Evolutionary conservation across 2,888 invertebrate genomes (phyloP).

Genomic region (Lithophane socia): DNA sequence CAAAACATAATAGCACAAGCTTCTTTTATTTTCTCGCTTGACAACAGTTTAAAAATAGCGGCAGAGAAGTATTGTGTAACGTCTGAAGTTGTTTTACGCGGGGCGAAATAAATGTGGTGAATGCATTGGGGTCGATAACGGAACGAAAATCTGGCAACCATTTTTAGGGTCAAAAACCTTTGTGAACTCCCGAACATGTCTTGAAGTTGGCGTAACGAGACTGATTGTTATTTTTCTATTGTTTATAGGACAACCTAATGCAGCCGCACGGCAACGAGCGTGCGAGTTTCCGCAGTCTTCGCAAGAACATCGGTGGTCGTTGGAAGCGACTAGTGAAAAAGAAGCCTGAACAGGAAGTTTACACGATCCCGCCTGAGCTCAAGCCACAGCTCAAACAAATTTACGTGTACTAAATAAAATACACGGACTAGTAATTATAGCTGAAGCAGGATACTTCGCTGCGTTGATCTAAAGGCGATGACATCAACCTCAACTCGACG

Average conservation of each 20-base stretch:
- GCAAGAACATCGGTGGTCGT: constrained; percentile 96
- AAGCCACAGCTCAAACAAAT: constrained; percentile 97
- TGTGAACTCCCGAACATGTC: constrained; percentile 48
- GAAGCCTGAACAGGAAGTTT: constrained; percentile 95
- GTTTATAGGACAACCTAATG: constrained; percentile 94
- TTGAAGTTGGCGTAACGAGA: constrained; percentile 59
- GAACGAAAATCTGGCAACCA: constrained; percentile 75
- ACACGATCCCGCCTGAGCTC: constrained; percentile 96
- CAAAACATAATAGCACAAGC: constrained; percentile 70
- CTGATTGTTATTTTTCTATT: constrained; percentile 76
- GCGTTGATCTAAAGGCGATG: constrained; percentile 76
- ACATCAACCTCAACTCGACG: constrained; percentile 81
- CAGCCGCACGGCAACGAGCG: constrained; percentile 93
- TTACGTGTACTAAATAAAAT: constrained; percentile 94
- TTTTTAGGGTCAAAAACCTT: constrained; percentile 77
- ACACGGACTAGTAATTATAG: constrained; percentile 74
- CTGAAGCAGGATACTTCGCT: constrained; percentile 86
- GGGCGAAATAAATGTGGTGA: constrained; percentile 75
- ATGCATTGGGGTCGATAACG: constrained; percentile 81
- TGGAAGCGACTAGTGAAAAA: constrained; percentile 96
- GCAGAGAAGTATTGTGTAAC: constrained; percentile 78
- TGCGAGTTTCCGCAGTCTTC: constrained; percentile 95
- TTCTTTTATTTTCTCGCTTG: constrained; percentile 74
- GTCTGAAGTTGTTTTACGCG: constrained; percentile 74
- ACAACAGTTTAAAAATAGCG: constrained; percentile 81